Base-by-base conservation (phyloP, 2,888 invertebrate species). In the Diaphora mendica region DNA sequence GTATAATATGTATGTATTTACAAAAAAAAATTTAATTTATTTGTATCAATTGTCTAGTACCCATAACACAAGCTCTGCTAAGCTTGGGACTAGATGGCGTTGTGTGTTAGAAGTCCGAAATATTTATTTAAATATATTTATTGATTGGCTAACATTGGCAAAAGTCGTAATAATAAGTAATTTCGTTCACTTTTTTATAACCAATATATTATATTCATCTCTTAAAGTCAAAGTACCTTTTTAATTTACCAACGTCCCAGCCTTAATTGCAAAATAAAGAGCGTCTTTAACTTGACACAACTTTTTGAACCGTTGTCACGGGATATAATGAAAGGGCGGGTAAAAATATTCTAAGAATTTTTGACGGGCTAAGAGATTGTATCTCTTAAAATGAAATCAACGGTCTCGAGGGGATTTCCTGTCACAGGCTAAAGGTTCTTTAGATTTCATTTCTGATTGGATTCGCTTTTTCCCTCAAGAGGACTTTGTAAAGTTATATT, bases 321-420 rank as follows among this genome's bases (percentile, higher is more conserved):
- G 26, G 39, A 59, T 39, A 39, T 48, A 67, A 55, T 39, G 17
- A 65, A 74, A 72, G 68, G 70, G 33, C 48, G 51, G 48, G 68
- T 70, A 5, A 67, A 77, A 75, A 77, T 67, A 67, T 42, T 67
- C 55, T 59, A 30, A 73, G 51, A 64, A 68, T 75, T 75, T 82
- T 74, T 30, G 67, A 39, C 62, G 33, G 62, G 69, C 67, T 71
- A 33, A 23, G 26, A 66, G 73, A 78, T 78, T 71, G 68, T 80
- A 76, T 80, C 71, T 76, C 74, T 75, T 65, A 68, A 68, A 78
- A 81, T 79, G 79, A 77, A 79, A 82, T 81, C 44, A 62, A 72
- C n/a, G 20, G 42, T 33, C 73, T 59, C 59, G 39, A 70, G 59
- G 39, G 59, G 55, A 44, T 30, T 48, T 55, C n/a, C 65, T 39